Percentiles rank a stretch among this genome's conserved stretches.
Evolutionary conservation across 2,113 vertebrate species (phyloP).

Genomic region (Tonatia bakeri): DNA sequence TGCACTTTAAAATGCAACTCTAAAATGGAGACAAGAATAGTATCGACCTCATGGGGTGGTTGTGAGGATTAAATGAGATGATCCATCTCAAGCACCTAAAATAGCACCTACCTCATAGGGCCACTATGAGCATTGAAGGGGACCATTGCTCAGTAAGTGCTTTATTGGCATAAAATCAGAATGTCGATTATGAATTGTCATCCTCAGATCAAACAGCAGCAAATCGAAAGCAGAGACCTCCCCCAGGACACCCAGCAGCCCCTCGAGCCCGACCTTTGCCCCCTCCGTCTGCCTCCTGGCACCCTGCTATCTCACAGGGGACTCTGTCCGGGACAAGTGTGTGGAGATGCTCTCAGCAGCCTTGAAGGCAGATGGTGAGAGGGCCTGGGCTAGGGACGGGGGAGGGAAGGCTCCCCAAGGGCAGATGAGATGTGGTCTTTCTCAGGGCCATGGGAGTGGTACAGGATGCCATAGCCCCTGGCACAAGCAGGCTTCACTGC

Average conservation of each 20-base stretch:
- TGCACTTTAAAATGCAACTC: not conserved
- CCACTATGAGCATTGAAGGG: not conserved
- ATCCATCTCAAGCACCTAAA: not conserved
- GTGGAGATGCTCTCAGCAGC: constrained; percentile 93
- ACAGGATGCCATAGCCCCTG: accelerated
- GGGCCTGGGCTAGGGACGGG: accelerated
- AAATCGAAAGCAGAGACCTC: constrained; percentile 83
- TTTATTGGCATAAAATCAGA: not conserved
- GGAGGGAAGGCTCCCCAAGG: not conserved
- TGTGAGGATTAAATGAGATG: not conserved
- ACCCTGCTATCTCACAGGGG: constrained; percentile 88
- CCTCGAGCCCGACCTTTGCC: constrained; percentile 83
- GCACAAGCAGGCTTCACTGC: not conserved
- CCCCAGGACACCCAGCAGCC: constrained; percentile 87
- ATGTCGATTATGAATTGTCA: not conserved
- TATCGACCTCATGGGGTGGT: not conserved
- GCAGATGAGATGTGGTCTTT: not conserved
- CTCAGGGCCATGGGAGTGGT: not conserved
- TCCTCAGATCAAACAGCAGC: constrained; percentile 81
- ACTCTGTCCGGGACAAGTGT: constrained; percentile 94
- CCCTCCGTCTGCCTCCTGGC: constrained; percentile 77
- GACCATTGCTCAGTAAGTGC: not conserved
- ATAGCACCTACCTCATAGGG: not conserved
- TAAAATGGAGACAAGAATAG: not conserved
- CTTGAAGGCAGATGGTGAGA: constrained; percentile 90